These are phyloP conservation scores for Stegostoma tigrinum DNA, from an alignment of 2,113 vertebrate species.

Conservation along the genomic window DNA sequence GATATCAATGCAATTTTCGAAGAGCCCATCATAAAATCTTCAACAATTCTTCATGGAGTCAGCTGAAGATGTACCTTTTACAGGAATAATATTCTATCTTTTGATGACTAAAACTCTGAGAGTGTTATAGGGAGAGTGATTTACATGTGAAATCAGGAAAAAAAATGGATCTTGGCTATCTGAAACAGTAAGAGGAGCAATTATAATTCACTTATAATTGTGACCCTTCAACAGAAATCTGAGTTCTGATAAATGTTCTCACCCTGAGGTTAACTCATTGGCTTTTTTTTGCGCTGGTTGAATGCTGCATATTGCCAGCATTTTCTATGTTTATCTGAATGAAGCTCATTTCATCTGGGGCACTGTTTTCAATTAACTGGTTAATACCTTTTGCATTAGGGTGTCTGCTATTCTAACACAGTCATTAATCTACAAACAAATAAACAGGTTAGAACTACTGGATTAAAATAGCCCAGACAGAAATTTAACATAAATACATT, in stretches of 20 bases:
- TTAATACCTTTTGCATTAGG: neutral
- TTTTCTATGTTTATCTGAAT: neutral
- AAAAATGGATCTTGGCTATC: neutral
- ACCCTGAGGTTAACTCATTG: neutral
- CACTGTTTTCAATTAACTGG: constrained; percentile 15
- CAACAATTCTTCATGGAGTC: neutral
- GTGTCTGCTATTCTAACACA: neutral
- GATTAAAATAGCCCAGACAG: neutral
- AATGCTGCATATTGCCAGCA: neutral
- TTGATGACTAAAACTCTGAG: neutral
- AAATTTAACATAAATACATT: constrained; percentile 12
- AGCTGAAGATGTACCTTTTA: neutral
- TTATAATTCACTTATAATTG: neutral
- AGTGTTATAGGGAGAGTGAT: neutral
- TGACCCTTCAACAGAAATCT: neutral
- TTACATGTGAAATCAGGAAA: neutral
- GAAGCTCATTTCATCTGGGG: neutral
- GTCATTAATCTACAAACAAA: neutral
- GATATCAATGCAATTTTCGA: neutral
- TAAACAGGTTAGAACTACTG: neutral
- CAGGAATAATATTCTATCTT: neutral
- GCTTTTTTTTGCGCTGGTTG: neutral
- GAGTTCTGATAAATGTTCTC: neutral
- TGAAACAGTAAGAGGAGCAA: neutral
- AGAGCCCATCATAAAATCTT: neutral